Evolutionary conservation across 2,797 vertebrate genomes (phyloP).

Genomic region (Coracias cyanogaster): DNA sequence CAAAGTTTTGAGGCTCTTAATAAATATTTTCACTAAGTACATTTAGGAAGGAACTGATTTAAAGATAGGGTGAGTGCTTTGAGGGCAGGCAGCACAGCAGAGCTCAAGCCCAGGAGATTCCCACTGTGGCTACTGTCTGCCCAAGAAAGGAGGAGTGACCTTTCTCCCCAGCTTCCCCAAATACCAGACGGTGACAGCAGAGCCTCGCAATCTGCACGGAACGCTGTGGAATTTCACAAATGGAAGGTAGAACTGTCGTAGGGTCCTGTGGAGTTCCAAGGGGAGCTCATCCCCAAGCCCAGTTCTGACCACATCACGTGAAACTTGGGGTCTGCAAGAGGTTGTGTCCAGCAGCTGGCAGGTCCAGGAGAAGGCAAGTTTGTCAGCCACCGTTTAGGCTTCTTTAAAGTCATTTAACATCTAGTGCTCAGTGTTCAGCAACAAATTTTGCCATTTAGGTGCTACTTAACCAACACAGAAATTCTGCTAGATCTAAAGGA

Average conservation of each 20-base stretch:
- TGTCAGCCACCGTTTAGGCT: background rate
- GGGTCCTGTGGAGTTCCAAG: background rate
- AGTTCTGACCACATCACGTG: background rate
- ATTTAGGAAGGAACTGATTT: background rate
- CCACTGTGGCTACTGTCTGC: background rate
- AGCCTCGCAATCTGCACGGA: background rate
- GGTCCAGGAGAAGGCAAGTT: background rate
- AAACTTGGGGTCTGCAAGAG: background rate
- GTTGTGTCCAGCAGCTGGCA: background rate
- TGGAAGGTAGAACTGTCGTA: background rate
- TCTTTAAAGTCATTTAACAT: background rate
- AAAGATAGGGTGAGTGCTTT: background rate
- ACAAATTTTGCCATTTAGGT: background rate
- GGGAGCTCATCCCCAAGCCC: background rate
- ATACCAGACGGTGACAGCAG: fast-evolving
- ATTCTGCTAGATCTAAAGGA: background rate
- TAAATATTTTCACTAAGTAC: background rate
- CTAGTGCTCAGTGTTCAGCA: background rate
- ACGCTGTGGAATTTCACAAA: background rate
- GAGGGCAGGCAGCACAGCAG: background rate
- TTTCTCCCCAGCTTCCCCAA: background rate
- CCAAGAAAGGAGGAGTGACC: background rate
- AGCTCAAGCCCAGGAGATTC: background rate
- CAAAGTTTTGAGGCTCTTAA: background rate
- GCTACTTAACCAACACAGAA: background rate